Conservation (phyloP, 2,797 vertebrate genomes). For the Lemur catta region DNA sequence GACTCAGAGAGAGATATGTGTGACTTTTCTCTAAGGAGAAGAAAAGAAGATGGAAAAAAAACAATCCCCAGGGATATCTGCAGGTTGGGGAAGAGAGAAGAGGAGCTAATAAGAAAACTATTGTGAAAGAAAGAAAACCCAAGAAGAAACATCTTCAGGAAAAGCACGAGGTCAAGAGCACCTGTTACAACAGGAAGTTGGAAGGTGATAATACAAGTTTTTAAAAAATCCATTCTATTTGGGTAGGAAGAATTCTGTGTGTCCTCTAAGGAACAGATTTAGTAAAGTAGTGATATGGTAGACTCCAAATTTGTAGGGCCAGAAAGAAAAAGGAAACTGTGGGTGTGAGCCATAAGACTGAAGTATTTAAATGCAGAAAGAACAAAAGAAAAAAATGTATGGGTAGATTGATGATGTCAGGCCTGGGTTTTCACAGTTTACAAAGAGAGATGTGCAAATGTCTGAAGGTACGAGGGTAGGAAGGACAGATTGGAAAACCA, state of each 20-base stretch:
- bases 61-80: background rate
- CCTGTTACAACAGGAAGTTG: background rate
- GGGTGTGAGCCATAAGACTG: background rate
- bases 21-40: background rate
- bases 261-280: background rate
- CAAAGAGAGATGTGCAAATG: background rate
- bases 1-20: background rate
- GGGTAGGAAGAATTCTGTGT: background rate
- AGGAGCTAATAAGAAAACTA: background rate
- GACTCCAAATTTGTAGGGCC: background rate
- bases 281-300: background rate
- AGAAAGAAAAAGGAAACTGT: background rate
- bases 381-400: background rate
- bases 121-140: constrained; percentile 7
- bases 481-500: background rate
- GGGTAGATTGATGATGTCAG: background rate
- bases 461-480: background rate
- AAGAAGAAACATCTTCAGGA: background rate
- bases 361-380: background rate
- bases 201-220: background rate
- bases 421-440: background rate
- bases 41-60: background rate
- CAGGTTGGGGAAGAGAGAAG: background rate
- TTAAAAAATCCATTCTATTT: background rate
- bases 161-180: background rate